phyloP scores from a whole-genome alignment of 2,113 vertebrate species.

The Chlorodrepanis virens region DNA sequence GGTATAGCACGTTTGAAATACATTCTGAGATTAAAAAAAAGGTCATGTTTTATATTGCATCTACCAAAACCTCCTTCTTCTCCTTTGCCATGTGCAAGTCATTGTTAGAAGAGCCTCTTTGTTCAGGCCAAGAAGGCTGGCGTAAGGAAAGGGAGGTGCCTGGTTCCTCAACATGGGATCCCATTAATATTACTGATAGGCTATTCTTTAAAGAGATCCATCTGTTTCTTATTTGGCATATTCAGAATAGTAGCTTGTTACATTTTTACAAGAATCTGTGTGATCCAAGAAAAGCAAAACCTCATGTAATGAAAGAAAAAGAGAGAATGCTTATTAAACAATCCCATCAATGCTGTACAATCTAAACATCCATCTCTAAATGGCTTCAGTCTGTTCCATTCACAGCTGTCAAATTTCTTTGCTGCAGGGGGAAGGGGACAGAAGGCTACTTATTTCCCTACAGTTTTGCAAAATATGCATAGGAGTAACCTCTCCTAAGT shows the following conservation, averaged over 20 bases:
- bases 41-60: not conserved
- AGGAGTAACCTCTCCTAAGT: not conserved
- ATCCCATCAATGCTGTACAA: not conserved
- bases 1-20: not conserved
- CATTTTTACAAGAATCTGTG: constrained; percentile 42
- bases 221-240: constrained; percentile 43
- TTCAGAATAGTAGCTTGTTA: constrained; percentile 49
- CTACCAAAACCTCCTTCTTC: not conserved
- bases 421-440: not conserved
- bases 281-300: constrained; percentile 43
- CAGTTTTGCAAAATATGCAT: not conserved
- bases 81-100: not conserved
- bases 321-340: constrained; percentile 5
- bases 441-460: not conserved
- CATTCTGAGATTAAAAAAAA: not conserved
- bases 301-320: constrained; percentile 41
- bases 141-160: not conserved
- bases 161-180: not conserved
- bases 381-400: not conserved
- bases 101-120: constrained; percentile 6
- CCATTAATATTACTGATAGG: constrained; percentile 19
- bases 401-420: not conserved
- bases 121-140: not conserved
- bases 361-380: constrained; percentile 19
- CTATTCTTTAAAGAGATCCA: constrained; percentile 20